Base-by-base conservation (phyloP, 1,140 invertebrate species). In the Scaptomyza graminum region DNA sequence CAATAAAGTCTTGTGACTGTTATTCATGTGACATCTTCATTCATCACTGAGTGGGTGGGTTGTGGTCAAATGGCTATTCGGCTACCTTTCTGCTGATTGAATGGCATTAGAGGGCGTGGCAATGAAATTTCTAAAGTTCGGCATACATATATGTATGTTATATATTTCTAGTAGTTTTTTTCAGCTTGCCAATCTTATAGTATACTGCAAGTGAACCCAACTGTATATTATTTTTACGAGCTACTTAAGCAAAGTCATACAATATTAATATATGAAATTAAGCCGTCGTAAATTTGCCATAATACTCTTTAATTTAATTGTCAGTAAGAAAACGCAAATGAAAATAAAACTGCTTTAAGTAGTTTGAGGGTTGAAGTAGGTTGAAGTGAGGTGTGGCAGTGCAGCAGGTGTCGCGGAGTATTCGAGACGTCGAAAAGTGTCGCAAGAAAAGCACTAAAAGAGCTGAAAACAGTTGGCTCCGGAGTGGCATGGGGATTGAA, bases 201-300 rank as follows among this genome's bases (percentile, higher is more conserved):
- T 64, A 47, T 63, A 16, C 31, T 37, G 34, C 22, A 52, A 50
- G 4, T 15, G 28, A 59, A 9, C 12, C 31, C 54, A 66, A 59
- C 46, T 71, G 66, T 39, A 66, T 72, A 55, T 59, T 55, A 68
- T 65, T 76, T 59, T 73, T 74, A 57, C 47, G 64, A 54, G 70
- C 39, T 15, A 22, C 50, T 47, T 8, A 41, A 64, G 57, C 54
- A 34, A n/a, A 31, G 68, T 15, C 76, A 78, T 90, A 80, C 90
- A 90, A 83, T 79, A 76, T 90, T 90, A 90, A 90, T 90, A 90
- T 87, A 87, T 87, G 81, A 84, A 90, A 90, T 90, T 77, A 90
- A 90, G 87, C 78, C 87, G 87, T 69, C 87, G 82, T 90, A 90
- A 90, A 90, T 90, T 90, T 75, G 71, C 79, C 76, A 90, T 90